Evolutionary conservation across 2,888 invertebrate species (phyloP), one percentile per base, ranked within the genome.

Genomic region (Galerucella calmariensis): DNA sequence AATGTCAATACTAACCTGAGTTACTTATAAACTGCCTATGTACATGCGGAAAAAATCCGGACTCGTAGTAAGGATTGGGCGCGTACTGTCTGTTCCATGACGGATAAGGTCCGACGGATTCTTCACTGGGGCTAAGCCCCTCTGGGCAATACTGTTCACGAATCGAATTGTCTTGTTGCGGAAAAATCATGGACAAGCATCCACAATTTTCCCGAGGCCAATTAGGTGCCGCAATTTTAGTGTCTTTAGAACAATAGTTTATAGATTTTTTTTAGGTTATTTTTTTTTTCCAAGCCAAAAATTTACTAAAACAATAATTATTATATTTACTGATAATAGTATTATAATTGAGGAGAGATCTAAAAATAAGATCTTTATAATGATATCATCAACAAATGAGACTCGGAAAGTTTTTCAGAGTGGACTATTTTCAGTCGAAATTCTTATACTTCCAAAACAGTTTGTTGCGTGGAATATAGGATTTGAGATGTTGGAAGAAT

Each of bases 161-260:
- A 41, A 67, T 73, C 59, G 75, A 74, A 69, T 76, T 78, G n/a
- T 80, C 77, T 16, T 68, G 69, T 53, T 77, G 77, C 27, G 79
- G 76, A 83, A 76, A 86, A 84, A 79, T 87, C 90, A 90, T 90
- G 78, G 90, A 90, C 82, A 90, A 89, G 78, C 91, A 91, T 4
- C 91, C 91, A 87, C 90, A 89, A 67, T 88, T 88, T 83, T 91
- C 90, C 82, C 87, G 87, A 87, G 88, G 88, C 87, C 87, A 87
- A 83, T 77, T 77, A 76, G 83, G 83, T 82, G 84, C 85, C 83
- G 86, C 85, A 84, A 87, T 87, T 84, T 84, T 85, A 80, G 78
- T 44, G 68, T 66, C 71, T 46, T 44, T 46, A 66, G 46, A 14
- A 35, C 56, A 14, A 44, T 35, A 74, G 20, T 53, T 24, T 6